Percentiles rank a stretch among this genome's conserved stretches.
Conservation (phyloP, 2,797 vertebrate species). For the Lutjanus argentimaculatus region DNA sequence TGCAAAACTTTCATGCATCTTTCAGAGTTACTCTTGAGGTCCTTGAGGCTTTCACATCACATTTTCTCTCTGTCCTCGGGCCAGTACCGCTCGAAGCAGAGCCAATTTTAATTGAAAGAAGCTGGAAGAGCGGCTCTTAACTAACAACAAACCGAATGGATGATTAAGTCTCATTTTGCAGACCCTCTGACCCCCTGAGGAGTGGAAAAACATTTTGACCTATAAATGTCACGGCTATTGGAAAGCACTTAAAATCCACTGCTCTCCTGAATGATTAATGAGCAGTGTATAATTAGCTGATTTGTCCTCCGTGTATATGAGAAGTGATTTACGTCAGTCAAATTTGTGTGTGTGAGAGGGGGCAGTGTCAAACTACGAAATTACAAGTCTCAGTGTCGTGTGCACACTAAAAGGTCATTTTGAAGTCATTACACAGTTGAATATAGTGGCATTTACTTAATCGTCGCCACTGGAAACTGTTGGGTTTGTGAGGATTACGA, state of each 20-base stretch:
- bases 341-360: background rate
- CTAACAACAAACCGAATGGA: conserved; percentile 33
- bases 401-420: conserved; percentile 26
- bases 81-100: conserved; percentile 21
- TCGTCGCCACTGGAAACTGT: background rate
- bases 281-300: conserved; percentile 40
- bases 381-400: background rate
- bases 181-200: conserved; percentile 33
- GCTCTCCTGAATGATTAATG: conserved; percentile 44
- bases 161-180: conserved; percentile 52
- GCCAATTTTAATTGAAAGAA: conserved; percentile 58
- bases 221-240: conserved; percentile 63
- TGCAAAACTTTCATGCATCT: conserved; percentile 26
- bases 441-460: background rate
- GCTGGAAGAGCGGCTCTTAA: background rate
- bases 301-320: conserved; percentile 33
- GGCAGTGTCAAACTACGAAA: background rate
- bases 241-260: conserved; percentile 26
- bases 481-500: background rate
- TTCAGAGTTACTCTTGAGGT: conserved; percentile 7
- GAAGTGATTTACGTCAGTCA: conserved; percentile 17
- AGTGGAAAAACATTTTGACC: conserved; percentile 57
- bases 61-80: conserved; percentile 26
- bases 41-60: conserved; percentile 34
- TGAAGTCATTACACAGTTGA: conserved; percentile 16